Evolutionary conservation across 2,888 invertebrate genomes (phyloP).

Genomic region (Mongoloraphidia duomilia): DNA sequence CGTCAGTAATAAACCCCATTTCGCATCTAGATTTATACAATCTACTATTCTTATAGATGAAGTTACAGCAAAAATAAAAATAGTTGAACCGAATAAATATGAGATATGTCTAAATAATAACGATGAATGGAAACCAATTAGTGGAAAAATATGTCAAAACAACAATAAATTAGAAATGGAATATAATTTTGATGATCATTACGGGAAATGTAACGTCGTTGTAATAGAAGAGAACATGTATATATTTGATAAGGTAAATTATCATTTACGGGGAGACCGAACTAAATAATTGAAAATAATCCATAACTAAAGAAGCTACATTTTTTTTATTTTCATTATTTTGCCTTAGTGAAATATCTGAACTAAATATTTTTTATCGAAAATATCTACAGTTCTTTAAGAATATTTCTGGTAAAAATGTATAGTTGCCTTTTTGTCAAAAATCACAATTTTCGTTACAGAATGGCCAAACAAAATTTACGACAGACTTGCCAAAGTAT

Average conservation of each 20-base stretch:
- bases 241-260: constrained; percentile 45
- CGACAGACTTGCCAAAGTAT: constrained; percentile 45
- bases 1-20: no score
- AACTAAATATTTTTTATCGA: no score
- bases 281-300: constrained; percentile 2
- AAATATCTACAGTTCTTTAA: no score
- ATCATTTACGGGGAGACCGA: neutral
- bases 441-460: constrained; percentile 26
- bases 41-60: constrained; percentile 41
- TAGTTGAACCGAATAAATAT: constrained; percentile 30
- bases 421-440: no score
- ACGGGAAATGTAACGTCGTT: constrained; percentile 40
- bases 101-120: constrained; percentile 34
- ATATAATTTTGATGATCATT: constrained; percentile 37
- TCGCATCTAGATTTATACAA: no score
- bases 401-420: no score
- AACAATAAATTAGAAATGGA: constrained; percentile 31
- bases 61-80: constrained; percentile 39
- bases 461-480: constrained; percentile 53
- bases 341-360: no score
- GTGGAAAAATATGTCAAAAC: constrained; percentile 28
- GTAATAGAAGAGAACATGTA: constrained; percentile 40
- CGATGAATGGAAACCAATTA: constrained; percentile 39
- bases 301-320: neutral
- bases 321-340: no score